Evolutionary conservation across 2,888 invertebrate genomes (phyloP), one percentile per base, ranked within the genome.

Genomic region (Beris morrisii): DNA sequence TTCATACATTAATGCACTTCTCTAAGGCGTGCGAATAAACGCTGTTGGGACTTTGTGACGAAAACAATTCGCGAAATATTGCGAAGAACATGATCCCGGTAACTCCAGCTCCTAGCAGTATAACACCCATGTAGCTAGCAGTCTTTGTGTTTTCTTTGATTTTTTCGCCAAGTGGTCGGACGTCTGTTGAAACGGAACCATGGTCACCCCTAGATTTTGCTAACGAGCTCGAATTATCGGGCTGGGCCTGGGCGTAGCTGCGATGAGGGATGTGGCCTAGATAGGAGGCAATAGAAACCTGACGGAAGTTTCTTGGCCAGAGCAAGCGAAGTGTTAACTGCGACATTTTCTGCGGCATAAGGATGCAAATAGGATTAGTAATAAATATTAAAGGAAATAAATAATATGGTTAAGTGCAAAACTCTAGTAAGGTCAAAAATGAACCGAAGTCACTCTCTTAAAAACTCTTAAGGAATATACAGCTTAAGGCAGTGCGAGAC

Each of bases 81-180:
- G 90, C 87, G 78, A 89, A 96, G 76, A 93, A 89, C 78, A 96
- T 87, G 3, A 90, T 82, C 30, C 89, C 91, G 48, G 93, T 93
- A 1, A 95, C 87, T 46, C 91, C 91, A 67, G 94, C 78, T 2
- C 94, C 95, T 45, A 87, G 82, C 58, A 95, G 74, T 71, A 96
- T 92, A 2, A 97, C 87, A 12, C 89, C 89, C 72, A 91, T 85
- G 76, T 96, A 96, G 7, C 91, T 90, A 3, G 87, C 90, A 71
- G 95, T 95, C 81, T 95, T 94, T 2, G 94, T 92, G 13, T 92
- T 92, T 82, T 95, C 93, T 78, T 93, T 95, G 2, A 94, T 92
- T 84, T 88, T 89, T 74, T 89, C 88, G 12, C 88, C 87, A 9
- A 89, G 74, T 6, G 88, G 88, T 67, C 86, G 84, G 3, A 89